phyloP scores from a whole-genome alignment of 2,888 invertebrate species.

The Carpatolechia fugitivella region DNA sequence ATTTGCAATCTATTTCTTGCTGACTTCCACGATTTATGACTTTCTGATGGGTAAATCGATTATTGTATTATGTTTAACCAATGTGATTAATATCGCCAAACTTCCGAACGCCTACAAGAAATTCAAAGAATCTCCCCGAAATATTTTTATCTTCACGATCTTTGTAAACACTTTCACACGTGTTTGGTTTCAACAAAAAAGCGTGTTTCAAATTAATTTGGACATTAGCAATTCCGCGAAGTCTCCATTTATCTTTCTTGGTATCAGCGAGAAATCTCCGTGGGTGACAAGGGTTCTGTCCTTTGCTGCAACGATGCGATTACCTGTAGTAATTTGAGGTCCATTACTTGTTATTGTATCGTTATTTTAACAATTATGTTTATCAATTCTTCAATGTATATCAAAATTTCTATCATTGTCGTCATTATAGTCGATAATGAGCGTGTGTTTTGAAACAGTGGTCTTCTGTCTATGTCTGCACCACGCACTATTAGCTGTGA shows the following conservation, averaged over 20 bases:
- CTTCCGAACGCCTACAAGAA: background rate
- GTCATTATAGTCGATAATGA: background rate
- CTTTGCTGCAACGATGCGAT: background rate
- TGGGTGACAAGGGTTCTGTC: slow-evolving; percentile 26
- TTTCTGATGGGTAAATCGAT: slow-evolving; percentile 16
- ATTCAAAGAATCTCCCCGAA: background rate
- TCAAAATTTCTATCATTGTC: background rate
- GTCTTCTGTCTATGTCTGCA: slow-evolving; percentile 51
- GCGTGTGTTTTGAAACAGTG: slow-evolving; percentile 35
- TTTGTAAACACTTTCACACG: slow-evolving; percentile 8
- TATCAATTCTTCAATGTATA: background rate
- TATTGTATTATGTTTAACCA: background rate
- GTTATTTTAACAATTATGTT: background rate
- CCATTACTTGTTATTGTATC: background rate
- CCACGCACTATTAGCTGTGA: slow-evolving; percentile 43
- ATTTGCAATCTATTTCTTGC: slow-evolving; percentile 34
- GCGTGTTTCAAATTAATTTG: slow-evolving; percentile 10
- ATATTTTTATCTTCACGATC: slow-evolving; percentile 6
- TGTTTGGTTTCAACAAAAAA: slow-evolving; percentile 6
- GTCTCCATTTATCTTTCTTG: slow-evolving; percentile 46
- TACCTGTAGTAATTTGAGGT: slow-evolving; percentile 4
- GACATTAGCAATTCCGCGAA: slow-evolving; percentile 43
- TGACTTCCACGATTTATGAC: slow-evolving; percentile 33
- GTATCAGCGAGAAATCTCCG: slow-evolving; percentile 43
- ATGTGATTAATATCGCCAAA: background rate